Conservation (phyloP, 2,113 vertebrate genomes). For the Chauna torquata region DNA sequence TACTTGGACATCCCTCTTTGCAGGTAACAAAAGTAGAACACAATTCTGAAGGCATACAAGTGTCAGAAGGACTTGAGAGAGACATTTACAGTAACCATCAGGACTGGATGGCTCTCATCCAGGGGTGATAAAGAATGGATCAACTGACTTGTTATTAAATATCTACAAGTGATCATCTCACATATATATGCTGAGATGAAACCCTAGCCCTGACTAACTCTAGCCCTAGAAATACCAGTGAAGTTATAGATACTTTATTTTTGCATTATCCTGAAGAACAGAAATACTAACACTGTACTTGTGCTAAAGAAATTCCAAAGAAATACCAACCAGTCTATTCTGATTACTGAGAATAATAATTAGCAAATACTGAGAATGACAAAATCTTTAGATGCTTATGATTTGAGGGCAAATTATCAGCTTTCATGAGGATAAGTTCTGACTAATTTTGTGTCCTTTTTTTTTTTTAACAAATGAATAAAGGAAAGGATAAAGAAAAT, state of each 20-base stretch:
- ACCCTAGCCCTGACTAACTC: background rate
- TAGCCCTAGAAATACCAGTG: background rate
- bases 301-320: background rate
- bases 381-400: background rate
- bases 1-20: background rate
- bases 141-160: constrained; percentile 40
- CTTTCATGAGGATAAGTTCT: background rate
- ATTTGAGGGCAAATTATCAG: background rate
- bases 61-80: background rate
- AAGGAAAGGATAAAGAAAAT: background rate
- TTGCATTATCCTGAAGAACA: background rate
- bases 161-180: constrained; percentile 6
- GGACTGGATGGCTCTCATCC: background rate
- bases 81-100: background rate
- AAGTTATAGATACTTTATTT: constrained; percentile 6
- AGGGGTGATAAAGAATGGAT: background rate
- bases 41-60: background rate
- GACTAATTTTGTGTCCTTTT: background rate
- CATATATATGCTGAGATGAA: background rate
- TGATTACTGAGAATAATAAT: background rate
- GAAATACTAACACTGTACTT: background rate
- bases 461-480: background rate
- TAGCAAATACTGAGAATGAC: background rate
- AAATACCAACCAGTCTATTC: background rate
- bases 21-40: background rate